Evolutionary conservation across 2,888 invertebrate genomes (phyloP), one percentile per base, ranked within the genome.

Genomic region (Bimastos eiseni): DNA sequence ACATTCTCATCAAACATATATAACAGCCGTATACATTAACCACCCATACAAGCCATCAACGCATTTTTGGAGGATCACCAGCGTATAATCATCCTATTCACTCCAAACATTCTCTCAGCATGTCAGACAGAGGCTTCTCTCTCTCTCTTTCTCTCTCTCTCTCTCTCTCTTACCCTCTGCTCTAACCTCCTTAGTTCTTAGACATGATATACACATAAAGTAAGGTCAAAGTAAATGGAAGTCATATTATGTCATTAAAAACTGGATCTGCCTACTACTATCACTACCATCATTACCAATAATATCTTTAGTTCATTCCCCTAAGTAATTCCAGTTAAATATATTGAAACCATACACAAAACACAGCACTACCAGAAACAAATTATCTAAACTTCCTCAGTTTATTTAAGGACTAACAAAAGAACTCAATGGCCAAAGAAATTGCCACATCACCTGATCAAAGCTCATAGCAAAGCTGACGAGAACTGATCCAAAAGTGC

Each of bases 401-500:
- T 24, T 24, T n/a, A n/a, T 4, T 70, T 30, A 0, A 11, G 70
- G 0, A 30, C n/a, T 30, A 70, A 70, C 70, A 70, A 30, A 49
- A 70, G 70, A 70, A 70, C 11, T 0, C 30, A 70, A 30, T 70
- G n/a, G n/a, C 6, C n/a, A 70, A 24, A 86, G 37, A 86, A 21
- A 86, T 36, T 86, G 17, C 34, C 15, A 24, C 34, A 86, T 70
- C 44, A 94, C 94, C 93, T 93, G 92, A 91, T 94, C 94, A 93
- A 94, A 94, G 86, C 90, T 92, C 13, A 94, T 88, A 17, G 90
- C 92, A 91, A 93, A 94, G 38, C 93, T 93, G 36, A 94, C 92
- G 21, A 93, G 92, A 24, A 94, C 93, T 37, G 91, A 92, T 17
- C 95, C 94, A 92, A 94, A 93, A 21, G 92, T 91, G 19, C 95